Conservation (phyloP, 2,888 invertebrate species). For the Macrophya annulata region DNA sequence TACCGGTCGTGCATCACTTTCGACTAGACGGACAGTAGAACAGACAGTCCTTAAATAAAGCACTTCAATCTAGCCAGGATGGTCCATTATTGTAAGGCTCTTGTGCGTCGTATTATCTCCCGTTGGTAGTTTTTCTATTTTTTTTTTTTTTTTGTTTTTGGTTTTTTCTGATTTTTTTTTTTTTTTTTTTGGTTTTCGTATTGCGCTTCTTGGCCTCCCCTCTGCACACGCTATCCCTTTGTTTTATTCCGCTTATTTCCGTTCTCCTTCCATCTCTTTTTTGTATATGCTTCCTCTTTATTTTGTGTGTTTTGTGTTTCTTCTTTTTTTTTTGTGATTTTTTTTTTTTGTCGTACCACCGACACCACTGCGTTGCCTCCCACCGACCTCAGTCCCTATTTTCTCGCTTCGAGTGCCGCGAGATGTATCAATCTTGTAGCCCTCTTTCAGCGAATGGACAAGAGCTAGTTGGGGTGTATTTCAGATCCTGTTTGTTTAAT, state of each 20-base stretch:
- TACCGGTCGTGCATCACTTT: constrained; percentile 17
- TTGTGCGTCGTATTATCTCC: constrained; percentile 24
- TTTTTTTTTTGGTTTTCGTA: background rate
- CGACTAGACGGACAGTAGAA: background rate
- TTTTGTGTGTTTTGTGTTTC: background rate
- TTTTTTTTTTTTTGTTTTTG: constrained; percentile 6
- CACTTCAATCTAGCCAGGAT: constrained; percentile 24
- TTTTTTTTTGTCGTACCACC: background rate
- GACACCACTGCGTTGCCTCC: constrained; percentile 6
- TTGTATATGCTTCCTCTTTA: background rate
- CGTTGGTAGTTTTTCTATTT: constrained; percentile 1
- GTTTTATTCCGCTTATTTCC: constrained; percentile 2
- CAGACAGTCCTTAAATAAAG: constrained; percentile 43
- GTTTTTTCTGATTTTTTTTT: background rate
- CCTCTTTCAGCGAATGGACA: background rate
- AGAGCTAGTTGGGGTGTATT: constrained; percentile 14
- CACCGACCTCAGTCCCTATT: constrained; percentile 3
- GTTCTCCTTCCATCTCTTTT: background rate
- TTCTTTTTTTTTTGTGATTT: background rate
- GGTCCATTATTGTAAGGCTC: constrained; percentile 50
- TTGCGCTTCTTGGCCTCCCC: background rate
- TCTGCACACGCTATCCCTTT: constrained; percentile 2
- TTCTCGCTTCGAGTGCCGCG: constrained; percentile 23
- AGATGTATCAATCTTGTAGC: constrained; percentile 50
- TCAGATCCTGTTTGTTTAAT: constrained; percentile 44